Conservation (phyloP, 2,113 vertebrate species). For the Thryonomys swinderianus region DNA sequence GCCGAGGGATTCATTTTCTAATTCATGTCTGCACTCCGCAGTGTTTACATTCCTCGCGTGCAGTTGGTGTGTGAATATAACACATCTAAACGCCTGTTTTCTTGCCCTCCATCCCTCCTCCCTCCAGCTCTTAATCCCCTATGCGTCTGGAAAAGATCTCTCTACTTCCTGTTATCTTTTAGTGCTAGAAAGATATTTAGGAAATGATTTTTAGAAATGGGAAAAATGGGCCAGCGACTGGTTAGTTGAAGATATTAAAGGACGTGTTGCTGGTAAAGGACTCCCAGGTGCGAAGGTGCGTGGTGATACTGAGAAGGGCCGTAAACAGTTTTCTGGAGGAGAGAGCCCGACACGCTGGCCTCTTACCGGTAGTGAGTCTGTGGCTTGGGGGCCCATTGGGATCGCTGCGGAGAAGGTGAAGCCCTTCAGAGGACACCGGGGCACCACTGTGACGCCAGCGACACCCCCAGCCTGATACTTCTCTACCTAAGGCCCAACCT, state of each 20-base stretch:
- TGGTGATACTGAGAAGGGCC: neutral
- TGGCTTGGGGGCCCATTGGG: neutral
- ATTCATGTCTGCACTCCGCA: neutral
- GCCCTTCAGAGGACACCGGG: too few species aligned
- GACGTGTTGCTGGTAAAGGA: neutral
- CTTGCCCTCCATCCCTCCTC: neutral
- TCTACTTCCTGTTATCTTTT: neutral
- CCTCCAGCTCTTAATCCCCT: neutral
- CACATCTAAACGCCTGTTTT: neutral
- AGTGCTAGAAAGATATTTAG: neutral
- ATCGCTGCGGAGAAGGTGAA: neutral
- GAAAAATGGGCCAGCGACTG: neutral
- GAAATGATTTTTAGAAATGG: neutral
- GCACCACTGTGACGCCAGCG: neutral
- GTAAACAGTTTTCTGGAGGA: neutral
- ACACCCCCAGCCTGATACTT: neutral
- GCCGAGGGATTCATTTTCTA: neutral
- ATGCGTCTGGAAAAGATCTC: neutral
- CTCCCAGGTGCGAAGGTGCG: neutral
- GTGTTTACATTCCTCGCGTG: neutral
- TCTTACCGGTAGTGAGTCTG: neutral
- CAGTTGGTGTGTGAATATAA: neutral
- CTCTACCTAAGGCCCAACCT: neutral
- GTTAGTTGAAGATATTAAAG: neutral
- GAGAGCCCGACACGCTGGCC: neutral